A percentile compares a stretch with the other conserved stretches of the same genome.
phyloP scores from a whole-genome alignment of 2,113 vertebrate genomes.

The Perca fluviatilis region DNA sequence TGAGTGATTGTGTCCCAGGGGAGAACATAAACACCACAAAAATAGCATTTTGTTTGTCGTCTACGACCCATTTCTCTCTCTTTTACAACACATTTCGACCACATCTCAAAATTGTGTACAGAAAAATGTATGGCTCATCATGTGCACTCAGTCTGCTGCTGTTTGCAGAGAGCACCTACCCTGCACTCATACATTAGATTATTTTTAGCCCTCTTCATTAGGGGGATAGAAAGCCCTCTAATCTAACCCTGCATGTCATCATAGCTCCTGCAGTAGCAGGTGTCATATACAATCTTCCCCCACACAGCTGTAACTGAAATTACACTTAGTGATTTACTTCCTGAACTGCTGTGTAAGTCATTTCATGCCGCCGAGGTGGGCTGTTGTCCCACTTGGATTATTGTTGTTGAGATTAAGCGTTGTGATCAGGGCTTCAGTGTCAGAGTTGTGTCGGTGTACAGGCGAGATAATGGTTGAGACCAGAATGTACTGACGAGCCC shows the following conservation, averaged over 20 bases:
- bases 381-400: constrained; percentile 31
- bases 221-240: background rate
- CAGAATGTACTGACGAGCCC: background rate
- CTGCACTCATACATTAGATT: constrained; percentile 2
- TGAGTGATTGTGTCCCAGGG: constrained; percentile 56
- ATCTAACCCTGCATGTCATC: constrained; percentile 11
- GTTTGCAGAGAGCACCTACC: background rate
- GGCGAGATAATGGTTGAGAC: background rate
- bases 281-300: background rate
- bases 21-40: constrained; percentile 27
- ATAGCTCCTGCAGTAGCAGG: constrained; percentile 16
- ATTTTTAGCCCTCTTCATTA: constrained; percentile 42
- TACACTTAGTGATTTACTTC: constrained; percentile 26
- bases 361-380: constrained; percentile 1
- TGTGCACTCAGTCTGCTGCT: background rate
- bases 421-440: constrained; percentile 11
- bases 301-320: constrained; percentile 5
- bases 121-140: constrained; percentile 1
- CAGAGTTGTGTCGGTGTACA: constrained; percentile 13
- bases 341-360: constrained; percentile 33
- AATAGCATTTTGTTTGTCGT: constrained; percentile 15
- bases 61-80: constrained; percentile 9
- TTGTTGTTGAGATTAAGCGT: constrained; percentile 24
- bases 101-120: constrained; percentile 1
- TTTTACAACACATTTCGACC: constrained; percentile 34